Evolutionary conservation across 37 sponge, comb jelly and placozoan species (phyloP).

Genomic region (Geodia barretti): DNA sequence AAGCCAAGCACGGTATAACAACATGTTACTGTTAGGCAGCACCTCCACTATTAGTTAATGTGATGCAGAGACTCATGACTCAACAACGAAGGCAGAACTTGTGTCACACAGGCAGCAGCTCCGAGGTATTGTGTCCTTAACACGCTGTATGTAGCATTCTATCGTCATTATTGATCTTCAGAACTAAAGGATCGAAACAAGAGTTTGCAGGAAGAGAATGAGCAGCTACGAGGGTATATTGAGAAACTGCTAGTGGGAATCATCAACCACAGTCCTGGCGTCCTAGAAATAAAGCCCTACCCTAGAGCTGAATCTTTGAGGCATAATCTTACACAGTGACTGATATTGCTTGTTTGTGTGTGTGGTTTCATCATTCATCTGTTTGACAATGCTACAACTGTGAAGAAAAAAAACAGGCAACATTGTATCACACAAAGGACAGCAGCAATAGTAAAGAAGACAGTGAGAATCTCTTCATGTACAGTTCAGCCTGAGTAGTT

Average conservation of each 20-base stretch:
- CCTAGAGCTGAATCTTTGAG: neutral
- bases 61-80: neutral
- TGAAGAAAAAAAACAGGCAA: no score
- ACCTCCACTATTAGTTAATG: no score
- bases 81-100: neutral
- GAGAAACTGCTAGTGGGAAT: slow-evolving; percentile 49
- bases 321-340: neutral
- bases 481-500: neutral
- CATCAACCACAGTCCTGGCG: slow-evolving; percentile 63
- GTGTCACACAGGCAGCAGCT: slow-evolving; percentile 25
- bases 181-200: slow-evolving; percentile 64
- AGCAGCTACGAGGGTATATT: slow-evolving; percentile 61
- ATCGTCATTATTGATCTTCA: neutral
- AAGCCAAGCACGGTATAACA: no score
- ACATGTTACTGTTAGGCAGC: no score
- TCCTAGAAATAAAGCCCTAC: slow-evolving; percentile 38
- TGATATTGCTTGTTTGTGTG: neutral
- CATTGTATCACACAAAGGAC: no score
- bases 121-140: slow-evolving; percentile 8
- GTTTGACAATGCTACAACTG: no score
- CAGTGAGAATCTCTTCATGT: no score
- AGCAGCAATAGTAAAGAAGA: no score
- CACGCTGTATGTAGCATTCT: neutral
- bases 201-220: slow-evolving; percentile 55
- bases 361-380: neutral